Evolutionary conservation across 1,140 invertebrate species (phyloP).

Genomic region (Polyergus mexicanus): DNA sequence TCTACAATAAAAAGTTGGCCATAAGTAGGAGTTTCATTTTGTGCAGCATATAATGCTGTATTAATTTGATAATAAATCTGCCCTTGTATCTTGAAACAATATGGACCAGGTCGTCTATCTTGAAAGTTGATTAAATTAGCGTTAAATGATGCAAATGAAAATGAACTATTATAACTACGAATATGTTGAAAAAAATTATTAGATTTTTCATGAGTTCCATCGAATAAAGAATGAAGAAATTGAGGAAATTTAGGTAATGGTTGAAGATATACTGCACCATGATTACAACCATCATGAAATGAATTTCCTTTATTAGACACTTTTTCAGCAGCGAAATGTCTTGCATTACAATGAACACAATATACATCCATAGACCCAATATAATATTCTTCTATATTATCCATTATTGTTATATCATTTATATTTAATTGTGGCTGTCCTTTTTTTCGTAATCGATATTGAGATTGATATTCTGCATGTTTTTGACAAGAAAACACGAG

Average conservation of each 20-base stretch:
- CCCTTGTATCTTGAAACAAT: too few species aligned
- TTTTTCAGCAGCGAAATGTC: not conserved
- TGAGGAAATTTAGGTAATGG: not conserved
- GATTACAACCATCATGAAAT: not conserved
- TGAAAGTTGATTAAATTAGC: too few species aligned
- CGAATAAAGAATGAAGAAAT: not conserved
- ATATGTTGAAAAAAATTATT: conserved; percentile 8
- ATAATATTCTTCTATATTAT: not conserved
- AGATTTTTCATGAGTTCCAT: not conserved
- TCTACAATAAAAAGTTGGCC: too few species aligned
- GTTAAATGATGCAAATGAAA: conserved; percentile 12
- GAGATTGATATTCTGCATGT: not conserved
- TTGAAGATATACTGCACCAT: not conserved
- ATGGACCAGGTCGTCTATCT: too few species aligned
- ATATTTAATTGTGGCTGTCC: too few species aligned
- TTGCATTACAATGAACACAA: conserved; percentile 3
- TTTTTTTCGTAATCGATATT: not conserved
- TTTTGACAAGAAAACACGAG: too few species aligned
- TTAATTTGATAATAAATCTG: too few species aligned
- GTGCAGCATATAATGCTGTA: too few species aligned
- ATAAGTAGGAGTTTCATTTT: too few species aligned
- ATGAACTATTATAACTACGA: not conserved
- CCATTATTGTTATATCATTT: too few species aligned
- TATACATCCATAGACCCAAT: too few species aligned
- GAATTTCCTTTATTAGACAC: not conserved